Percentiles rank a stretch among this genome's conserved stretches.
Evolutionary conservation across 2,797 vertebrate genomes (phyloP).

Genomic region (Sebastolobus altivelis): DNA sequence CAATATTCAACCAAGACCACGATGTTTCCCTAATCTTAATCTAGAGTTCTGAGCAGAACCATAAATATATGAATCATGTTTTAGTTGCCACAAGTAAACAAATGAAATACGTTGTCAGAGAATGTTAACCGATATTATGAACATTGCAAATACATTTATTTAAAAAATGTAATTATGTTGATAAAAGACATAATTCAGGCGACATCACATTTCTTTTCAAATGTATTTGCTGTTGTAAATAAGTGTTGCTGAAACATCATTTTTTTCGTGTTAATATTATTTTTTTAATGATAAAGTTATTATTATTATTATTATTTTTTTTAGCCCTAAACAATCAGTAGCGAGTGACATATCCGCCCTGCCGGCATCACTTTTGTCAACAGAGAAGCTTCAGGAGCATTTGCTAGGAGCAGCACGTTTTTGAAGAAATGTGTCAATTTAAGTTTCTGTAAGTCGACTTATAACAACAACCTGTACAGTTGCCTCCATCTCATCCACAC

Average conservation of each 20-base stretch:
- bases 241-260: no score
- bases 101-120: background rate
- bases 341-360: background rate
- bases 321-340: background rate
- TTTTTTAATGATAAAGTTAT: background rate
- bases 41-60: background rate
- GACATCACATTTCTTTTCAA: background rate
- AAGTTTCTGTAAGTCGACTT: background rate
- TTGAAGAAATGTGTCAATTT: background rate
- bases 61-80: background rate
- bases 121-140: background rate
- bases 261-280: background rate
- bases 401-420: background rate
- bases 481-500: background rate
- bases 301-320: background rate
- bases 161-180: background rate
- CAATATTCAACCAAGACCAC: background rate
- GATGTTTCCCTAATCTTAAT: background rate
- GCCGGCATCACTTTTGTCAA: background rate
- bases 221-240: background rate
- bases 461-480: background rate
- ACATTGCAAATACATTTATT: background rate
- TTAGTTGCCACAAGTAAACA: background rate
- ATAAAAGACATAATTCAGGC: background rate
- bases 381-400: background rate